These are phyloP conservation scores for Helicoverpa armigera DNA, from an alignment of 1,140 invertebrate genomes.

Conservation along the genomic window DNA sequence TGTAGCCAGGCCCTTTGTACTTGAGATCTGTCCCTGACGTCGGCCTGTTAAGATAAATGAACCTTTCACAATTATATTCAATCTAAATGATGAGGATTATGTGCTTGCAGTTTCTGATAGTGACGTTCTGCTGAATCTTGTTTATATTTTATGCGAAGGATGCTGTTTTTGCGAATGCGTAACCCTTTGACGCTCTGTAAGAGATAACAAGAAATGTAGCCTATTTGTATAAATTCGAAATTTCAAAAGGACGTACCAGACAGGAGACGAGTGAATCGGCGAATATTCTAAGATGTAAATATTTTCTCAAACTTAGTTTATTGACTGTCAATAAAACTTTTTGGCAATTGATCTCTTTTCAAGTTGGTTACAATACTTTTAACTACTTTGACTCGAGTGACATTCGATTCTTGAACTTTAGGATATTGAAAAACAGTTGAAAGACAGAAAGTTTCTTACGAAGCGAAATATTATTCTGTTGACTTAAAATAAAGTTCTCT, in stretches of 20 bases:
- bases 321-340: neutral
- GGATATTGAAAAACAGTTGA: slow-evolving; percentile 28
- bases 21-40: slow-evolving; percentile 56
- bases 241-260: neutral
- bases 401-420: slow-evolving; percentile 16
- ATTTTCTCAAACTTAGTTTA: neutral
- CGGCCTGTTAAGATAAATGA: slow-evolving; percentile 63
- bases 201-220: too few relatives aligned
- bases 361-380: neutral
- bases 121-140: slow-evolving; percentile 1
- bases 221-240: neutral
- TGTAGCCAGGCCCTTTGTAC: slow-evolving; percentile 60
- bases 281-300: neutral
- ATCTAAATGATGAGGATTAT: slow-evolving; percentile 38
- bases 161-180: too few relatives aligned
- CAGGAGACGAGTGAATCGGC: too few relatives aligned
- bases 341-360: neutral
- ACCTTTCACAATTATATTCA: slow-evolving; percentile 56
- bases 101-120: slow-evolving; percentile 4
- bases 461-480: slow-evolving; percentile 8
- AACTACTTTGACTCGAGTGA: slow-evolving; percentile 2
- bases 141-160: too few relatives aligned
- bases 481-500: slow-evolving; percentile 17
- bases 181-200: too few relatives aligned
- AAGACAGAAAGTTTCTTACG: slow-evolving; percentile 19